Evolutionary conservation across 1,140 invertebrate species (phyloP).

Genomic region (Holotrichia oblita): DNA sequence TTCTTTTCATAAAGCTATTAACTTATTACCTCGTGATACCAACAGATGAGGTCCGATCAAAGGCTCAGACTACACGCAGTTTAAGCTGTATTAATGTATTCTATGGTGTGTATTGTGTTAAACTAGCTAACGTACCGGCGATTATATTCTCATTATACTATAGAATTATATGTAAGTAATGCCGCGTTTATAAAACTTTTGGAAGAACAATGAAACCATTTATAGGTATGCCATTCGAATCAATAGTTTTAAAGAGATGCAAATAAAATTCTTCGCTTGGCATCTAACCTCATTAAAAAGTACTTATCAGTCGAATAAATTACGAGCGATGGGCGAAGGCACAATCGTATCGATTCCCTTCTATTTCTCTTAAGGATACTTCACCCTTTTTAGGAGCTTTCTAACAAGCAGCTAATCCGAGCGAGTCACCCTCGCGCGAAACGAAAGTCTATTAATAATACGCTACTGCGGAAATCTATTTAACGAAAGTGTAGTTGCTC

Average conservation of each 20-base stretch:
- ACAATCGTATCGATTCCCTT: conserved; percentile 30
- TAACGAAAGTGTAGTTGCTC: neutral
- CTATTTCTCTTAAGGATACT: conserved; percentile 35
- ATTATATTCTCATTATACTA: too few species aligned
- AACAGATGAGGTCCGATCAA: too few species aligned
- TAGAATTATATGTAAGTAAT: too few species aligned
- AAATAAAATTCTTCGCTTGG: neutral
- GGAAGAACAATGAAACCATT: neutral
- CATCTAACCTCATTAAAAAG: conserved; percentile 19
- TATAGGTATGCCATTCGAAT: conserved; percentile 6
- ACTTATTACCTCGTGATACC: too few species aligned
- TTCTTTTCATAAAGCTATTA: too few species aligned
- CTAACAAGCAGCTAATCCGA: conserved; percentile 32
- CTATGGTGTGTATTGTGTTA: too few species aligned
- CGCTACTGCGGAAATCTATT: neutral
- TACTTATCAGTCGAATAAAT: conserved; percentile 32
- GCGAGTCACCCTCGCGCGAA: neutral
- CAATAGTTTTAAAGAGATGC: conserved; percentile 13
- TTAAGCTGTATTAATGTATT: too few species aligned
- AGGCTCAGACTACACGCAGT: too few species aligned
- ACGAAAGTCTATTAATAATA: conserved; percentile 29
- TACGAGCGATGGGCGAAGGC: conserved; percentile 4
- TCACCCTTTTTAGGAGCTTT: conserved; percentile 27
- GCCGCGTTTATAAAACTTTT: too few species aligned
- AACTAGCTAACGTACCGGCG: too few species aligned